Evolutionary conservation across 2,888 invertebrate species (phyloP).

Genomic region (Minunthozetes semirufus): DNA sequence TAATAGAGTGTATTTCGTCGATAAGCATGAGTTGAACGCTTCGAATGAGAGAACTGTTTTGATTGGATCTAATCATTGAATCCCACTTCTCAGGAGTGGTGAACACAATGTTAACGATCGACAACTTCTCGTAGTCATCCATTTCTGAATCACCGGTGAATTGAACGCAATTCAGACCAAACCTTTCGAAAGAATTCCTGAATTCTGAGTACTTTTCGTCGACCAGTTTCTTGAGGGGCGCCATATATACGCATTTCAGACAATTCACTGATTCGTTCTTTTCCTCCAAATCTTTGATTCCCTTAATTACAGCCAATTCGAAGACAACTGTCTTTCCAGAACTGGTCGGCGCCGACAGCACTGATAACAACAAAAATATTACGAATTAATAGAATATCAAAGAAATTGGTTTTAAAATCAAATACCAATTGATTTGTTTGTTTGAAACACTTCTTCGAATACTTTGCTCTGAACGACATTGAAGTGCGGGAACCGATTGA

Average conservation of each 20-base stretch:
- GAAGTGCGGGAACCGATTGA: constrained; percentile 57
- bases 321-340: constrained; percentile 77
- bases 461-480: constrained; percentile 66
- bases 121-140: constrained; percentile 54
- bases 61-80: constrained; percentile 62
- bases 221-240: constrained; percentile 71
- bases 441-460: constrained; percentile 57
- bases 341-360: constrained; percentile 71
- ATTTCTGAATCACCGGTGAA: constrained; percentile 69
- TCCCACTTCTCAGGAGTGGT: constrained; percentile 81
- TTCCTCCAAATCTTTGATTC: constrained; percentile 56
- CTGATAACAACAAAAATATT: constrained; percentile 44
- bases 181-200: constrained; percentile 59
- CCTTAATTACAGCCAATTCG: constrained; percentile 66
- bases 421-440: constrained; percentile 58
- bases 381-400: background rate
- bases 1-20: constrained; percentile 61
- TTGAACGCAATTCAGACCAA: constrained; percentile 61
- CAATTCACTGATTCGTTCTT: constrained; percentile 48
- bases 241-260: constrained; percentile 70
- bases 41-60: constrained; percentile 56
- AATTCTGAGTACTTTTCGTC: constrained; percentile 65
- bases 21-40: constrained; percentile 46
- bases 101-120: constrained; percentile 56
- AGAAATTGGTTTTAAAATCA: background rate